phyloP scores from a whole-genome alignment of 1,140 invertebrate species.

The Chelonus insularis region DNA sequence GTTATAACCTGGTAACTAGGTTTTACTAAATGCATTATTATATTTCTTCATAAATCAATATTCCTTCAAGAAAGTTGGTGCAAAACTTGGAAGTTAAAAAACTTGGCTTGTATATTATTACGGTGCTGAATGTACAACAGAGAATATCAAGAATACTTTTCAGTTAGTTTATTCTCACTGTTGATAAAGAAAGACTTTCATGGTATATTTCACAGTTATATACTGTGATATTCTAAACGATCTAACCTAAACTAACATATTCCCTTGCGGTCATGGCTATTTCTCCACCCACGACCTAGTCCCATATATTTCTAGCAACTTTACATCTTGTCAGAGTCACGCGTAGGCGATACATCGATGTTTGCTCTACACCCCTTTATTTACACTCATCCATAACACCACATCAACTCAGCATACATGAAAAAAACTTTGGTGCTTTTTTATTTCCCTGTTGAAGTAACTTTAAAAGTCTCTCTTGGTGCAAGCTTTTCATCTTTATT shows the following conservation, averaged over 20 bases:
- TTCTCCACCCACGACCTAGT: constrained; percentile 5
- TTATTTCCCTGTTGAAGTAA: no score
- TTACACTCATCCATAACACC: constrained; percentile 1
- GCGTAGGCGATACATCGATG: constrained; percentile 17
- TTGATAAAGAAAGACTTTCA: constrained; percentile 4
- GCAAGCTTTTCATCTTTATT: neutral
- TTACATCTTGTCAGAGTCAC: constrained; percentile 1
- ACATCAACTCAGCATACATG: neutral
- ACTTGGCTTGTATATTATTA: neutral
- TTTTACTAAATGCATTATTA: constrained; percentile 1
- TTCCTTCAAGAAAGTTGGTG: neutral
- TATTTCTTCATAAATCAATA: constrained; percentile 2
- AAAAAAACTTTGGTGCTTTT: no score
- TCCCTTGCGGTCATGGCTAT: constrained; percentile 4
- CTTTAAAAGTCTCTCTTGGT: no score
- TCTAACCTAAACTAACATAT: neutral
- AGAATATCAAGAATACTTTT: neutral
- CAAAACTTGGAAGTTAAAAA: neutral
- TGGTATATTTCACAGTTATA: constrained; percentile 10
- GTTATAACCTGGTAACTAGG: neutral
- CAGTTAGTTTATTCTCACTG: neutral
- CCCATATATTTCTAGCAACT: neutral
- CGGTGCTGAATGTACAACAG: neutral
- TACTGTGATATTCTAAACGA: constrained; percentile 12
- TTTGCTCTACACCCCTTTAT: constrained; percentile 14